Evolutionary conservation across 1,140 invertebrate species (phyloP).

Genomic region (Zaprionus nigranus): DNA sequence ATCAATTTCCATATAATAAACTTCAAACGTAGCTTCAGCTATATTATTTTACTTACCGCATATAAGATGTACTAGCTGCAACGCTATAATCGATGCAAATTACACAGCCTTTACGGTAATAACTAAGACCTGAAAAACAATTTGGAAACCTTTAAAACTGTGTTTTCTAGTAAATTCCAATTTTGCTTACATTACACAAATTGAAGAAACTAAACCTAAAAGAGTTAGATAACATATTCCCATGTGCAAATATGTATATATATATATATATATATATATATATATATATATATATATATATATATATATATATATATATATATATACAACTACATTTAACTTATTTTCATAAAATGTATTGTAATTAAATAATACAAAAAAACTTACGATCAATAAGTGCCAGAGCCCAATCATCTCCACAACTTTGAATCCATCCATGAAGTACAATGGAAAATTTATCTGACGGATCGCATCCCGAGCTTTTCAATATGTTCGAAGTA

Average conservation of each 20-base stretch:
- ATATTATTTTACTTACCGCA: conserved; percentile 40
- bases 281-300: no score
- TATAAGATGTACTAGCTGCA: conserved; percentile 66
- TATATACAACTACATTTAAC: no score
- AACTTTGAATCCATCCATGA: conserved; percentile 82
- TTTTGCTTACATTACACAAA: no score
- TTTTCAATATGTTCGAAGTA: conserved; percentile 41
- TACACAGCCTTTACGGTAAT: conserved; percentile 77
- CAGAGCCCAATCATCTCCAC: conserved; percentile 68
- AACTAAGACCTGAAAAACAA: conserved; percentile 65
- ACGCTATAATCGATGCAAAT: conserved; percentile 81
- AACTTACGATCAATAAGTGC: conserved; percentile 73
- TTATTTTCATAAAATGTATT: no score
- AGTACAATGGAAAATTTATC: conserved; percentile 77
- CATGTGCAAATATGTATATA: no score
- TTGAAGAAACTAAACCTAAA: no score
- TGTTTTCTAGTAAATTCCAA: no score
- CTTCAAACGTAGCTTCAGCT: no score
- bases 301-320: no score
- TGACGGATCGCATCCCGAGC: conserved; percentile 52
- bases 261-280: no score
- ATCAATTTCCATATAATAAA: background rate
- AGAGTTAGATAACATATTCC: no score
- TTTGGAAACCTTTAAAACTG: background rate
- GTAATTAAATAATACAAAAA: background rate